phyloP scores from a whole-genome alignment of 2,797 vertebrate species.

The Emys orbicularis region DNA sequence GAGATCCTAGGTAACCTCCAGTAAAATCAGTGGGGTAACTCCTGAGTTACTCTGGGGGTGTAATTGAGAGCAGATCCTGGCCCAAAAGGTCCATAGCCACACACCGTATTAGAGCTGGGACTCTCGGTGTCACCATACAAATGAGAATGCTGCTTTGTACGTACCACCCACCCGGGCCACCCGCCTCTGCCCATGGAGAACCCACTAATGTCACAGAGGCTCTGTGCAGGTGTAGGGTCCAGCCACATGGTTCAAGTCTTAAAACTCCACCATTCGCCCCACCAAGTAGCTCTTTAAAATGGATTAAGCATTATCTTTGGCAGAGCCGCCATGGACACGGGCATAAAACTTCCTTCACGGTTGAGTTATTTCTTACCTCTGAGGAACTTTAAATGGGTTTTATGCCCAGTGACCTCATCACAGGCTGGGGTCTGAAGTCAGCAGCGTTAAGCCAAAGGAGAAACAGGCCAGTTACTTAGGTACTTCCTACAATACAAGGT shows the following conservation, averaged over 20 bases:
- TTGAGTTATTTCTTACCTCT: conserved; percentile 71
- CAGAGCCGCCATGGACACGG: rapidly evolving
- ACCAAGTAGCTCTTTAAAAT: neutral
- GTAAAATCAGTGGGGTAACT: conserved; percentile 44
- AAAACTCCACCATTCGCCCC: neutral
- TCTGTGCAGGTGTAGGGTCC: neutral
- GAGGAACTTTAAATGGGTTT: conserved; percentile 61
- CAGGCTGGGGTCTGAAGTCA: conserved; percentile 58
- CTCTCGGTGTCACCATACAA: rapidly evolving
- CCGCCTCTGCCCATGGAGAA: neutral
- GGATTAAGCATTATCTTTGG: conserved; percentile 1
- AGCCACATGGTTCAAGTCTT: neutral
- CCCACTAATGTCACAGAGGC: neutral
- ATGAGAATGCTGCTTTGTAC: neutral
- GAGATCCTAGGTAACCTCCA: conserved; percentile 19
- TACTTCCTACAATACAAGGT: neutral
- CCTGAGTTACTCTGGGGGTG: neutral
- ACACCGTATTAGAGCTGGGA: rapidly evolving
- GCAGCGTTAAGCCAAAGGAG: conserved; percentile 32
- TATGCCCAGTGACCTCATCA: conserved; percentile 54
- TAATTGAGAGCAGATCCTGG: neutral
- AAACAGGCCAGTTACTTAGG: conserved; percentile 31
- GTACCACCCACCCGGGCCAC: neutral
- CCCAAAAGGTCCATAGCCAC: neutral
- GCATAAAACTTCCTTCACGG: conserved; percentile 61